Evolutionary conservation across 2,888 invertebrate species (phyloP), one percentile per base, ranked within the genome.

Genomic region (Ischnura elegans): DNA sequence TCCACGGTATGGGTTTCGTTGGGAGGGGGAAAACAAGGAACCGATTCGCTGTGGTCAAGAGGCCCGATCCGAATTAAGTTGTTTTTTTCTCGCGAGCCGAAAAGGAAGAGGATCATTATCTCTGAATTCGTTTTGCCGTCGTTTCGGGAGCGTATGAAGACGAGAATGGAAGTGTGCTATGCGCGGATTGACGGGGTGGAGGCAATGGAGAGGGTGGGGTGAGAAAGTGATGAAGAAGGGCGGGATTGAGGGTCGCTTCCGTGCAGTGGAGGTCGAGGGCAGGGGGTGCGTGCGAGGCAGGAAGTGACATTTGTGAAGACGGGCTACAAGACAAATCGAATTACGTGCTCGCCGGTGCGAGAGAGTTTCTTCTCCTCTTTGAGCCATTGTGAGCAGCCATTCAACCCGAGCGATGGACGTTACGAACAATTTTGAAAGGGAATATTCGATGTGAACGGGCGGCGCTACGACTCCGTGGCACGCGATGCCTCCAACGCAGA

Each of bases 231-330:
- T 47, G 47, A 29, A 47, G n/a, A n/a, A 29, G 10, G 51, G 29
- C 47, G 6, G 46, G n/a, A 47, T 29, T 21, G 55, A 55, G 42
- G 42, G 29, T 85, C 8, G 51, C 19, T 45, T 25, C 42, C 43
- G 85, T 85, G 5, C 10, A 13, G 47, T 47, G 51, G 85, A 19
- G 45, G 42, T 42, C 10, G 45, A 43, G 42, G 42, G 25, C 85
- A 43, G 36, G 42, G 6, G 42, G n/a, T n/a, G 76, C 76, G 13
- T 36, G 29, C 76, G 16, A 29, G 21, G 87, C 87, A 87, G 90
- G 90, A 90, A 90, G 90, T 90, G 90, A 90, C 90, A 61, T 90
- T 43, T 61, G 55, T 51, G 42, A 90, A 90, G n/a, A n/a, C n/a
- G 90, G 47, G 42, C 29, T 61, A 16, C 42, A 61, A 66, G 66